Conservation (phyloP, 2,888 invertebrate species). For the Neria commutata region DNA sequence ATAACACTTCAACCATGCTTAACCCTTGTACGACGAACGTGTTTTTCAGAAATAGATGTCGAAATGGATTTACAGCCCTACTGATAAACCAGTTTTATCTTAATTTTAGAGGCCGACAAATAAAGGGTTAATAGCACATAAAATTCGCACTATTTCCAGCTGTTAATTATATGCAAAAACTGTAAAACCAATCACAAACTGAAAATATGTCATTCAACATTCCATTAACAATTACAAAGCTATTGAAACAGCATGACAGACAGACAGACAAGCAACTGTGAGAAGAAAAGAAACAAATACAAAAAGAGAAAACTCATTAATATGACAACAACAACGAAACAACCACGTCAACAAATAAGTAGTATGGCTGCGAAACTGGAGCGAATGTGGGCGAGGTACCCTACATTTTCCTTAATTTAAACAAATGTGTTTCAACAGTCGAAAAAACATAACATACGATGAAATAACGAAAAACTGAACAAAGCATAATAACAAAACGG, state of each 20-base stretch:
- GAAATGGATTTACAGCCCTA: too few relatives aligned
- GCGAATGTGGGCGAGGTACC: constrained; percentile 30
- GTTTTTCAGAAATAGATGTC: too few relatives aligned
- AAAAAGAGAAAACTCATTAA: not conserved
- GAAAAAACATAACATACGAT: too few relatives aligned
- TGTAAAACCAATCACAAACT: not conserved
- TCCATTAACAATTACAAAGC: not conserved
- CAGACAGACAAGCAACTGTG: not conserved
- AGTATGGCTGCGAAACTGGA: constrained; percentile 14
- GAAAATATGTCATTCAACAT: not conserved
- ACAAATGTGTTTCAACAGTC: not conserved
- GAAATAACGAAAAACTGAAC: not conserved
- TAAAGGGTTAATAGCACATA: too few relatives aligned
- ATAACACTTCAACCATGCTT: too few relatives aligned
- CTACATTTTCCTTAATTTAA: constrained; percentile 15
- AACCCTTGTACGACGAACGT: too few relatives aligned
- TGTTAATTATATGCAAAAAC: not conserved
- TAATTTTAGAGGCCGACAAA: too few relatives aligned
- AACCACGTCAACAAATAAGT: not conserved
- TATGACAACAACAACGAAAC: not conserved
- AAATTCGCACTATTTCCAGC: too few relatives aligned
- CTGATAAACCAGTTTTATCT: too few relatives aligned
- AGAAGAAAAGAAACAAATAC: not conserved
- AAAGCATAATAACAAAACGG: not conserved
- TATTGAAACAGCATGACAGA: not conserved